Conservation (phyloP, 1,140 invertebrate species). For the Procambarus clarkii region DNA sequence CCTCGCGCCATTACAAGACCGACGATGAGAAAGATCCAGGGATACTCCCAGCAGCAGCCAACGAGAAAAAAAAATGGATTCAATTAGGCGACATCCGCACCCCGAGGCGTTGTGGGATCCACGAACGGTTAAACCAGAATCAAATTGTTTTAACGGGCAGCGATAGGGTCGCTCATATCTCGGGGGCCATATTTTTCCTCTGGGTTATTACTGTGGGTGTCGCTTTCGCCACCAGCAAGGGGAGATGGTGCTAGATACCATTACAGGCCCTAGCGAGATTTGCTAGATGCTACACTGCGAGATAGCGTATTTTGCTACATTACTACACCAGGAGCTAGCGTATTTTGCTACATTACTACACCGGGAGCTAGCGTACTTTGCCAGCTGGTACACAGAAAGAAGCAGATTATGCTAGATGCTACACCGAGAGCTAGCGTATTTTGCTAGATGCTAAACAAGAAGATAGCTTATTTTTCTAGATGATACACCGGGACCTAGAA, state of each 20-base stretch:
- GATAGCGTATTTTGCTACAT: no score
- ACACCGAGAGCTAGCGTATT: neutral
- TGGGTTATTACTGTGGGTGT: constrained; percentile 9
- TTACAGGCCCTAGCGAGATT: neutral
- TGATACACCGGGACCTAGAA: no score
- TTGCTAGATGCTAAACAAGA: neutral
- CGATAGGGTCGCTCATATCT: constrained; percentile 45
- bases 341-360: no score
- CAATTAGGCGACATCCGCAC: constrained; percentile 15
- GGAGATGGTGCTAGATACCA: neutral
- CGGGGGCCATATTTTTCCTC: constrained; percentile 39
- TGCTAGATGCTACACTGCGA: no score
- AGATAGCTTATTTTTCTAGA: no score
- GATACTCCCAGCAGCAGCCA: no score
- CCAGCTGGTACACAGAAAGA: no score
- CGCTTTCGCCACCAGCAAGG: neutral
- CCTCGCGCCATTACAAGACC: no score
- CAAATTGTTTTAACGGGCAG: constrained; percentile 56
- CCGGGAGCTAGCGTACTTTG: no score
- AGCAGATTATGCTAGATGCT: neutral
- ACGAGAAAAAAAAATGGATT: neutral
- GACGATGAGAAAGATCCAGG: no score
- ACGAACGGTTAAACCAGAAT: constrained; percentile 36
- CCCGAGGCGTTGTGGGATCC: constrained; percentile 14
- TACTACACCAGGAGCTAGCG: no score